Base-by-base conservation (phyloP, 2,113 vertebrate genomes). In the Maccullochella peelii region DNA sequence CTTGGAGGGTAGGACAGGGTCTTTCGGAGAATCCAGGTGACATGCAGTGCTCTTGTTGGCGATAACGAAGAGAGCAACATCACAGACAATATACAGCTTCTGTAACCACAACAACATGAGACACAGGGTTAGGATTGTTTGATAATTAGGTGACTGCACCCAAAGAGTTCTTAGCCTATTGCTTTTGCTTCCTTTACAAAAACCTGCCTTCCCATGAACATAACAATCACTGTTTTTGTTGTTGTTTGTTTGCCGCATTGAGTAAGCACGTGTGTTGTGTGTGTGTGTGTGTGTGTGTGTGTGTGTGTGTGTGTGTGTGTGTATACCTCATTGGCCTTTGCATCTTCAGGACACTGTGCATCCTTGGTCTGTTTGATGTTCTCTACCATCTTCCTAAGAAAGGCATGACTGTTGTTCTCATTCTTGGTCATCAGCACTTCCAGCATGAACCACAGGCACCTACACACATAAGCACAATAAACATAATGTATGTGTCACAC, bases 351-450 rank as follows among this genome's bases (percentile, higher is more conserved):
- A 91, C 96, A 96, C 86, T 99, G 98, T 73, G 97, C 97, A 91
- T 99, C 98, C 94, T 98, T 97, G 30, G 97, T 98, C 91, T 98
- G 97, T 91, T 99, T 99, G 93, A 99, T 99, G 91, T 97, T 99
- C 92, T 99, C 98, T 57, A 98, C 97, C 98, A 99, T 99, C 92
- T 99, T 99, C 89, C 98, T 96, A 87, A 99, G 97, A 93, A 99
- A 99, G 42, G 97, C 97, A 84, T 99, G 98, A 90, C 98, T 99
- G 92, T 99, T 99, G 91, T 99, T 99, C 94, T 99, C 98, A 93
- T 99, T 99, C 94, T 99, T 99, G 58, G 98, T 98, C 98, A 99
- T 99, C 94, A 99, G 94, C 89, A 99, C 98, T 94, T 99, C 98
- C 91, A 99, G 95, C 98, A 99, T 99, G 93, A 99, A 99, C 98